These are phyloP conservation scores for Hippoglossus stenolepis DNA, from an alignment of 2,113 vertebrate genomes.

Conservation along the genomic window DNA sequence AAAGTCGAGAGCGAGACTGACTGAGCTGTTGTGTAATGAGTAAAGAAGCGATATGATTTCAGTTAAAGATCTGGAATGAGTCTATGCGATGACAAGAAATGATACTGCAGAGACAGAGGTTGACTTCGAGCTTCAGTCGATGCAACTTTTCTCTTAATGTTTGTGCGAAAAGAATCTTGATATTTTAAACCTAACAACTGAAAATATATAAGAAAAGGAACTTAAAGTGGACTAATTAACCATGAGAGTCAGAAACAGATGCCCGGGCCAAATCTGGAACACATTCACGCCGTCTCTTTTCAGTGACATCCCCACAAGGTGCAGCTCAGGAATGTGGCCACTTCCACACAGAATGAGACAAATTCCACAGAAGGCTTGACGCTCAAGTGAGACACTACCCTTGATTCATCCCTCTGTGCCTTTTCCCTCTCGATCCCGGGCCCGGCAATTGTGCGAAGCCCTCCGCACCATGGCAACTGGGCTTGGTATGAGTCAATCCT, in stretches of 20 bases:
- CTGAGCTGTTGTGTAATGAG: neutral
- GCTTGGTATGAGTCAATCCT: conserved; percentile 80
- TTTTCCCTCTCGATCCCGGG: conserved; percentile 47
- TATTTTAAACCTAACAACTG: too few relatives aligned
- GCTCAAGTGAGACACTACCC: conserved; percentile 73
- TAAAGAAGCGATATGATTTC: neutral
- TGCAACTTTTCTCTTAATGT: too few relatives aligned
- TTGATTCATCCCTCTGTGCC: conserved; percentile 71
- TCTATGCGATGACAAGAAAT: neutral
- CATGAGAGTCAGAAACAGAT: conserved; percentile 59
- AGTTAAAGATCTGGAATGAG: neutral
- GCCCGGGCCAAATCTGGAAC: conserved; percentile 60
- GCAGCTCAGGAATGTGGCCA: conserved; percentile 70
- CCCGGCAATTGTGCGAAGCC: conserved; percentile 61
- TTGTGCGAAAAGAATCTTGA: too few relatives aligned
- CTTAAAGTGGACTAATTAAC: conserved; percentile 51
- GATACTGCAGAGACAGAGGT: neutral
- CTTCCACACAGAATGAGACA: conserved; percentile 70
- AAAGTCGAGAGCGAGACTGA: neutral
- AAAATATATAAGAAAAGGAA: neutral
- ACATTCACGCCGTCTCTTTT: conserved; percentile 65
- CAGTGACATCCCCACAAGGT: conserved; percentile 71
- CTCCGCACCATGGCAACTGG: conserved; percentile 78
- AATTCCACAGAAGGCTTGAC: conserved; percentile 74
- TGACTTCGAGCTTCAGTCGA: neutral